These are phyloP conservation scores for Cydia pomonella DNA, from an alignment of 1,140 invertebrate species.

Conservation along the genomic window DNA sequence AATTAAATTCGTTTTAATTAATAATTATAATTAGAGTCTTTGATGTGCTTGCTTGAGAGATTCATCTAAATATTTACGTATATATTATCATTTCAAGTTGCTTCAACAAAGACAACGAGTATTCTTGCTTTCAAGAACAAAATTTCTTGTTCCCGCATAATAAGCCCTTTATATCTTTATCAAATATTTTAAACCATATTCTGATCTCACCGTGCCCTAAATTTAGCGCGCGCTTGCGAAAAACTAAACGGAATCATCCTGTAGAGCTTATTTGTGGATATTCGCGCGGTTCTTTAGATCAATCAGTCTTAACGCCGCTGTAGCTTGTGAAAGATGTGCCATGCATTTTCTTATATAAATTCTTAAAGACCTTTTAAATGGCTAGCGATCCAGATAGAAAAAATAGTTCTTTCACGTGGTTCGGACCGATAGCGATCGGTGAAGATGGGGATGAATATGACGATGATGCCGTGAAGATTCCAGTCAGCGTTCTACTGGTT, in stretches of 20 bases:
- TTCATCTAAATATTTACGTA: background rate
- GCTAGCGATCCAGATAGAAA: slow-evolving; percentile 6
- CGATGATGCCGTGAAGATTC: slow-evolving; percentile 86
- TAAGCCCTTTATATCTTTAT: background rate
- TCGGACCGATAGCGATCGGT: slow-evolving; percentile 50
- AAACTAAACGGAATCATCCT: background rate
- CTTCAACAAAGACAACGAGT: background rate
- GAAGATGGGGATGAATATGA: slow-evolving; percentile 71
- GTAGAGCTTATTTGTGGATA: slow-evolving; percentile 29
- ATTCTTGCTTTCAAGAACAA: background rate
- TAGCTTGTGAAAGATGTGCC: slow-evolving; percentile 14
- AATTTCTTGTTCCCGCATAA: background rate
- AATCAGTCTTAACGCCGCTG: slow-evolving; percentile 24
- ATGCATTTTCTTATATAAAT: background rate
- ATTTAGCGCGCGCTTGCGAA: background rate
- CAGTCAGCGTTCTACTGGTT: slow-evolving; percentile 88
- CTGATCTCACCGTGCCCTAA: background rate
- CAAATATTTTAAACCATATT: background rate
- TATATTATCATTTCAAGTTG: background rate
- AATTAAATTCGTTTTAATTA: slow-evolving; percentile 6
- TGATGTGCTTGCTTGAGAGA: background rate
- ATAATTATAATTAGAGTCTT: background rate
- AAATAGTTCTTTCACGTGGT: slow-evolving; percentile 46
- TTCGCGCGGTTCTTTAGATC: slow-evolving; percentile 18
- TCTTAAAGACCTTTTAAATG: background rate